A percentile compares a stretch with the other conserved stretches of the same genome.
Conservation (phyloP, 1,140 invertebrate genomes). For the Rhizoglyphus robini region DNA sequence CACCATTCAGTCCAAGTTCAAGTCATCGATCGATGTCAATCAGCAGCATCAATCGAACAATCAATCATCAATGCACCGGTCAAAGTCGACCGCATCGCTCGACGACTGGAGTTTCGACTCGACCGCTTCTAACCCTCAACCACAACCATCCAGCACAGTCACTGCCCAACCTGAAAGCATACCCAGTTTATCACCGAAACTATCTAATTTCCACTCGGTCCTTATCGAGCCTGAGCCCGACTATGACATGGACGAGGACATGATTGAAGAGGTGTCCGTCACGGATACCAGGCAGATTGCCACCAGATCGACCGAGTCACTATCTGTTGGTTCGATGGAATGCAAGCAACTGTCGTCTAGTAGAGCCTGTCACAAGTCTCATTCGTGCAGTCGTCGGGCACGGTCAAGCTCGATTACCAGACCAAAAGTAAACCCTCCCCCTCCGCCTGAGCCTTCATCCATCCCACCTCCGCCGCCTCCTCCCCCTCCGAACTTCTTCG, state of each 20-base stretch:
- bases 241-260: constrained; percentile 12
- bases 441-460: constrained; percentile 5
- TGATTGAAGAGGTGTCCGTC: background rate
- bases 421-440: background rate
- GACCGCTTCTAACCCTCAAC: background rate
- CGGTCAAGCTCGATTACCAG: background rate
- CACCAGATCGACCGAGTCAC: constrained; percentile 11
- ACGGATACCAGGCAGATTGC: background rate
- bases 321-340: no score
- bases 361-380: no score
- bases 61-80: background rate
- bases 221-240: background rate
- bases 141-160: no score
- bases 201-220: background rate
- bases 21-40: constrained; percentile 12
- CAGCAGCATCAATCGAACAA: background rate
- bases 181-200: no score
- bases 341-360: no score
- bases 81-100: background rate
- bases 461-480: constrained; percentile 11
- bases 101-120: background rate
- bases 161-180: no score
- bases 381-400: background rate
- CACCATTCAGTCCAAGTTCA: background rate
- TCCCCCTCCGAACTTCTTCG: constrained; percentile 7